A percentile compares a stretch with the other conserved stretches of the same genome.
Evolutionary conservation across 2,113 vertebrate genomes (phyloP).

Genomic region (Lagopus muta): DNA sequence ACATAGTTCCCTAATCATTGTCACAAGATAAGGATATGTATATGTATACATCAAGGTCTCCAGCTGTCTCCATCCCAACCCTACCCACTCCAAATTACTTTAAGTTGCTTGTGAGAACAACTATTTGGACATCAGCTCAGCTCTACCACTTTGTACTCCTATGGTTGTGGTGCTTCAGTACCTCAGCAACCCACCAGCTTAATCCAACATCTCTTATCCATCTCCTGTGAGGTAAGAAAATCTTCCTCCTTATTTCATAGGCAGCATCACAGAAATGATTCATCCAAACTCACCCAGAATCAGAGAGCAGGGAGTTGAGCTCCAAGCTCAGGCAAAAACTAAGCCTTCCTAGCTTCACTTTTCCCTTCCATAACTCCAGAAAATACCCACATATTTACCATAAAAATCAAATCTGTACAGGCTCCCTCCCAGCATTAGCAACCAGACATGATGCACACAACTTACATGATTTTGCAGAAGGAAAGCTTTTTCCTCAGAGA

Average conservation of each 20-base stretch:
- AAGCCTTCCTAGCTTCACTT: neutral
- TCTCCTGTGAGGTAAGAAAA: neutral
- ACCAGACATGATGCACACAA: neutral
- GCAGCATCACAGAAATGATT: rapidly evolving
- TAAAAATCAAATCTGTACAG: rapidly evolving
- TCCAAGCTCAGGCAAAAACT: neutral
- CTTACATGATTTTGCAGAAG: conserved; percentile 72
- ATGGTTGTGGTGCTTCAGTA: neutral
- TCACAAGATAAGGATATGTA: neutral
- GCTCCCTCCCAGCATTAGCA: neutral
- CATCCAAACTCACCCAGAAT: neutral
- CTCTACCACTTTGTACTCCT: neutral
- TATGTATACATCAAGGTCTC: neutral
- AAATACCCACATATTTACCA: rapidly evolving
- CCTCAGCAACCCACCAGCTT: neutral
- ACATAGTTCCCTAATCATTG: neutral
- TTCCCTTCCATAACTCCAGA: neutral
- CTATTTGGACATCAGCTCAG: neutral
- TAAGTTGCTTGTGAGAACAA: neutral
- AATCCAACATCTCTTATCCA: neutral
- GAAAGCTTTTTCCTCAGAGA: conserved; percentile 77
- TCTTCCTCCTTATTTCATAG: neutral
- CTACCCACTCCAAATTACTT: neutral
- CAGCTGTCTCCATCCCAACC: neutral
- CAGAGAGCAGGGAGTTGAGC: neutral